These are phyloP conservation scores for Anguilla marmorata DNA, from an alignment of 2,797 vertebrate genomes.

Conservation along the genomic window DNA sequence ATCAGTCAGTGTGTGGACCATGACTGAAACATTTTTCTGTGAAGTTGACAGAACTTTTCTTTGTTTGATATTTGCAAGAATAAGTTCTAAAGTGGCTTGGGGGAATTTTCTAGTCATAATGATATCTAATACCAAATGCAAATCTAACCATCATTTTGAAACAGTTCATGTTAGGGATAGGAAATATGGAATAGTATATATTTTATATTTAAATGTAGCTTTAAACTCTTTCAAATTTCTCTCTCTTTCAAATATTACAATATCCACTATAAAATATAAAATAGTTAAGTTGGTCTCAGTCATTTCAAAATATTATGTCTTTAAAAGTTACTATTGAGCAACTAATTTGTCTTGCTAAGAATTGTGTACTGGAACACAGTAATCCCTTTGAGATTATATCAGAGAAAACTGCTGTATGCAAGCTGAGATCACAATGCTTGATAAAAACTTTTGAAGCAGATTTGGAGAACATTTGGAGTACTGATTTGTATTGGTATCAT, in stretches of 20 bases:
- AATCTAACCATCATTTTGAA: too few species aligned
- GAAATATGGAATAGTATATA: too few species aligned
- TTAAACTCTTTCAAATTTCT: neutral
- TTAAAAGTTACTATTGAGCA: neutral
- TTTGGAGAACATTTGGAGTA: neutral
- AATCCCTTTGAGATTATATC: neutral
- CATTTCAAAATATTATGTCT: neutral
- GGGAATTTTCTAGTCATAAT: too few species aligned
- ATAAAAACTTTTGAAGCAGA: neutral
- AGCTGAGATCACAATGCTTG: conserved; percentile 1
- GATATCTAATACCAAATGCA: too few species aligned
- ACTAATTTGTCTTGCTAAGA: neutral
- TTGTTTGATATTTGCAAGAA: too few species aligned
- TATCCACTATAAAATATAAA: neutral
- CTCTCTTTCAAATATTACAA: neutral
- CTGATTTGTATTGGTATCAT: neutral
- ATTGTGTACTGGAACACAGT: neutral
- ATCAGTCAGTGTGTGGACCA: too few species aligned
- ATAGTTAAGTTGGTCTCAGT: neutral
- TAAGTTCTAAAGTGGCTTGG: too few species aligned
- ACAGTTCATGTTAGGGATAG: too few species aligned
- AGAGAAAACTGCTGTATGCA: neutral
- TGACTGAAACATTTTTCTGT: too few species aligned
- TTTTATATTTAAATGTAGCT: neutral
- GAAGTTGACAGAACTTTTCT: too few species aligned